phyloP scores from a whole-genome alignment of 2,113 vertebrate genomes.

The Amblyornis subalaris region DNA sequence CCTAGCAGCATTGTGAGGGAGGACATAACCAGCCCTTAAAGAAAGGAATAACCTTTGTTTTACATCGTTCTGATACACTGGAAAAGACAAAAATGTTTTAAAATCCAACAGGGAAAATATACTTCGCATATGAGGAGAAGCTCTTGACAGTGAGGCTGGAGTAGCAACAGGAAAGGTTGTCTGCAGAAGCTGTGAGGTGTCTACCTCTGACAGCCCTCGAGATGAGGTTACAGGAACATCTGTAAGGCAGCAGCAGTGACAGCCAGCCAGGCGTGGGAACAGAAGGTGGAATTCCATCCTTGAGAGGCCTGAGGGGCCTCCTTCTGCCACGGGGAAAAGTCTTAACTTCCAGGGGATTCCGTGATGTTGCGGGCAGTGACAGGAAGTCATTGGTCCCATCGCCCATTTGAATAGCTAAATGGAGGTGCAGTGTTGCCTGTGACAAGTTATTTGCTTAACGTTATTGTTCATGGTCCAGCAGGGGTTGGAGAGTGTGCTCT shows the following conservation, averaged over 20 bases:
- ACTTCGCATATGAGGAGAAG: background rate
- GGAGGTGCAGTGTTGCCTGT: background rate
- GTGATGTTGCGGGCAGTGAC: background rate
- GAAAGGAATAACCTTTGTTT: background rate
- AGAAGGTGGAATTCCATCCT: slow-evolving; percentile 29
- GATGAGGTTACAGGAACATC: slow-evolving; percentile 31
- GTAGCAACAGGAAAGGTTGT: background rate
- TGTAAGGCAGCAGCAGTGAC: background rate
- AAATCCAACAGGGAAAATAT: slow-evolving; percentile 1
- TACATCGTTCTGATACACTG: background rate
- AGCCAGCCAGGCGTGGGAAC: background rate
- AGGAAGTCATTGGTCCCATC: background rate
- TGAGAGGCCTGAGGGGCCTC: background rate
- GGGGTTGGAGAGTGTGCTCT: background rate
- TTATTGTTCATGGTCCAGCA: background rate
- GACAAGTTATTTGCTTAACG: slow-evolving; percentile 17
- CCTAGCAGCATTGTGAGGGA: background rate
- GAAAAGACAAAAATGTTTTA: background rate
- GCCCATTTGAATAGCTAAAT: background rate
- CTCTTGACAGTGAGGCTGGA: slow-evolving; percentile 7
- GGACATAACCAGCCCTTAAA: background rate
- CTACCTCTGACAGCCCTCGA: background rate
- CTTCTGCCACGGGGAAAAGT: background rate
- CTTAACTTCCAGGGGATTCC: slow-evolving; percentile 5
- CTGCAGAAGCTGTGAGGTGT: background rate